Evolutionary conservation across 1,140 invertebrate species (phyloP), one percentile per base, ranked within the genome.

Genomic region (Drosophila tropicalis): DNA sequence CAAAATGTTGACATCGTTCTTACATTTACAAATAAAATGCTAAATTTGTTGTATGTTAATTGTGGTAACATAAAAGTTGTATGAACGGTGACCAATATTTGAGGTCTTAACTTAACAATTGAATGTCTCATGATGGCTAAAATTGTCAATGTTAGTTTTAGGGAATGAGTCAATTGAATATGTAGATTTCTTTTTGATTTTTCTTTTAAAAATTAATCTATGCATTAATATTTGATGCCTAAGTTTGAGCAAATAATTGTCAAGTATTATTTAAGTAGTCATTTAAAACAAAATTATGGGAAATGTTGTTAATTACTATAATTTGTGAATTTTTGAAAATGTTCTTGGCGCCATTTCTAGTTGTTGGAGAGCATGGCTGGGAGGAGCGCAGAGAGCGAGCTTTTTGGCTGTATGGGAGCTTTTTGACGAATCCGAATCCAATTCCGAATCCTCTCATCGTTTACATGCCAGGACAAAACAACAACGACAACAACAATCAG

Each of bases 401-500:
- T 86, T 86, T 85, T 54, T 9, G 12, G 3, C 12, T 13, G 12
- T 5, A 55, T 19, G 13, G 6, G 2, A 81, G 81, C 81, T 84
- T 80, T 62, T 70, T 62, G 36, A 2, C 36, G 36, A 39, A 13
- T 39, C 61, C 72, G 63, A 51, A 22, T 3, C 17, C 3, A 6
- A 51, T 22, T 10, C 44, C 44, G 44, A 51, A 51, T 12, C 10
- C 25, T 19, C 72, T 74, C 51, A 55, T 61, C 57, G 41, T 75
- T 36, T 40, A 39, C 54, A 58, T 51, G 44, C 5, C 44, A 62
- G 55, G 55, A 76, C 36, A n/a, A n/a, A n/a, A n/a, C 66, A 64
- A 61, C 60, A 54, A 76, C 56, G 61, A 61, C 60, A 54, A 70
- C 56, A 76, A 39, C 65, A 54, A 85, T 81, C 82, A 85, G 82